These are phyloP conservation scores for Psophia crepitans DNA, from an alignment of 2,113 vertebrate species.

Conservation along the genomic window DNA sequence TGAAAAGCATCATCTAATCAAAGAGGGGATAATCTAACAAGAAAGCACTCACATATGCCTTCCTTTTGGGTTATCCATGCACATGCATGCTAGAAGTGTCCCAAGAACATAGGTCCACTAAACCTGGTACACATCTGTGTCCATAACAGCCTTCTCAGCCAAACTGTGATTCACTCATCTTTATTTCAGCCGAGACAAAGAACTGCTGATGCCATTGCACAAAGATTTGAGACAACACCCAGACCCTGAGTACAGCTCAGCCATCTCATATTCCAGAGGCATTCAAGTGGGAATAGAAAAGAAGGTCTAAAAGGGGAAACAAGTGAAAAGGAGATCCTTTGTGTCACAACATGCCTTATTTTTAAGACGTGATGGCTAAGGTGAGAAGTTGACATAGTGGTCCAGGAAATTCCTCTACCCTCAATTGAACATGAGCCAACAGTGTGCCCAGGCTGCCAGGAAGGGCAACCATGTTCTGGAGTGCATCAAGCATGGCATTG, in stretches of 20 bases:
- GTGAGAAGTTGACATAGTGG: neutral
- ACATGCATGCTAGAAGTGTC: no score
- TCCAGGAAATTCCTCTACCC: neutral
- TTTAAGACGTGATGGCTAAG: neutral
- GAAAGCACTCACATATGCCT: neutral
- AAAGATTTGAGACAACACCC: neutral
- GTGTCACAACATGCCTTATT: neutral
- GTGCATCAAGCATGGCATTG: no score
- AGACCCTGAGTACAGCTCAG: neutral
- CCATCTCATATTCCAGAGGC: neutral
- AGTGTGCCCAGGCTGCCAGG: no score
- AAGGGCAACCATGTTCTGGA: no score
- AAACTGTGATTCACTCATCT: neutral
- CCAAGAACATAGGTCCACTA: neutral
- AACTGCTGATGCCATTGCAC: neutral
- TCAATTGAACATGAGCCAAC: no score
- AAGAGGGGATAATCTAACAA: neutral
- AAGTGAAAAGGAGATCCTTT: neutral
- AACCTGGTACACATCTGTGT: neutral
- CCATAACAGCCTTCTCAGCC: neutral
- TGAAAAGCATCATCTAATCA: slow-evolving; percentile 22
- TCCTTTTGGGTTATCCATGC: neutral
- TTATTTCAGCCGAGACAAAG: neutral
- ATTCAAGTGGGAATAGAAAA: neutral
- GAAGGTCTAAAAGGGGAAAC: neutral